A percentile compares a stretch with the other conserved stretches of the same genome.
Evolutionary conservation across 2,888 invertebrate genomes (phyloP).

Genomic region (Xylocampa areola): DNA sequence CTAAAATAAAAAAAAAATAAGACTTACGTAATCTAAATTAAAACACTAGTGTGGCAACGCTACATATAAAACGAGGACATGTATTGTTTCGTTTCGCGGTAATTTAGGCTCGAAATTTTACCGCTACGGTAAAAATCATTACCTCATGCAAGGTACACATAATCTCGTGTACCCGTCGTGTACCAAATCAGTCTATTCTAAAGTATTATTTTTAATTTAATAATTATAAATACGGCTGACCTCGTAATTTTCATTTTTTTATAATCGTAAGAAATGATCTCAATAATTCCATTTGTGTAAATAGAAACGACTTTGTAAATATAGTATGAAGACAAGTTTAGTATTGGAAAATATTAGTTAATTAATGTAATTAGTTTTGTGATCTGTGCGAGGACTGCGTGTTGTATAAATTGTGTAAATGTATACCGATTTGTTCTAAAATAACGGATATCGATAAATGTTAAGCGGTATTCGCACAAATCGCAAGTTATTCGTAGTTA

Average conservation of each 20-base stretch:
- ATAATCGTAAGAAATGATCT: conserved; percentile 88
- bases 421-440: conserved; percentile 51
- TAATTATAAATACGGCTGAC: conserved; percentile 72
- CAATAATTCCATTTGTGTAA: conserved; percentile 89
- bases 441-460: conserved; percentile 47
- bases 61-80: conserved; percentile 52
- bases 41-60: conserved; percentile 54
- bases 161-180: conserved; percentile 66
- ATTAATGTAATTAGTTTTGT: conserved; percentile 69
- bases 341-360: conserved; percentile 67
- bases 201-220: conserved; percentile 87
- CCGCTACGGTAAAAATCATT: conserved; percentile 63
- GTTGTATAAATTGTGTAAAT: conserved; percentile 64
- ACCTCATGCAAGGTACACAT: conserved; percentile 78
- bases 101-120: conserved; percentile 54
- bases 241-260: conserved; percentile 80
- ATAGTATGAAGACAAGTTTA: conserved; percentile 72
- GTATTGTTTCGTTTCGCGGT: conserved; percentile 52
- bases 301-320: conserved; percentile 83
- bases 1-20: conserved; percentile 25
- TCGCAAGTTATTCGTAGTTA: conserved; percentile 64
- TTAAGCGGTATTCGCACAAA: conserved; percentile 64
- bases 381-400: conserved; percentile 66
- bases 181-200: conserved; percentile 85
- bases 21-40: too few relatives aligned